Percentiles rank a stretch among this genome's conserved stretches.
These are phyloP conservation scores for Drymodes brunneopygia DNA, from an alignment of 2,113 vertebrate genomes.

Conservation along the genomic window DNA sequence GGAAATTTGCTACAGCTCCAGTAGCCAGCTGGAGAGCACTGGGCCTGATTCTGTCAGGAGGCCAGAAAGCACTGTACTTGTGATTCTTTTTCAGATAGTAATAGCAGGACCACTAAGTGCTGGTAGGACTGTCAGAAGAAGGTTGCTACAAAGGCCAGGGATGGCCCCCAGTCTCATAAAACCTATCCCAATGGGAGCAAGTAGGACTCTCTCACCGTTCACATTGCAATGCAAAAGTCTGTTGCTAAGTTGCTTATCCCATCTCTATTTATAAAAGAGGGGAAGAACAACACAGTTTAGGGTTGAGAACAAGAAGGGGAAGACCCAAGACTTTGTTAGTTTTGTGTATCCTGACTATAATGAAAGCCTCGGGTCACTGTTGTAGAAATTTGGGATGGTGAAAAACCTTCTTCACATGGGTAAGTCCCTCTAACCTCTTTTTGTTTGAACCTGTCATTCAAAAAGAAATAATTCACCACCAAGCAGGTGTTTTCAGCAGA, in stretches of 20 bases:
- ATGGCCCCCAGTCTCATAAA: not conserved
- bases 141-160: not conserved
- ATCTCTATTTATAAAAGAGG: not conserved
- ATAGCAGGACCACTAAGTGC: not conserved
- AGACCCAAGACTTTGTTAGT: not conserved
- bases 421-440: not conserved
- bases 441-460: not conserved
- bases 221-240: not conserved
- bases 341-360: not conserved
- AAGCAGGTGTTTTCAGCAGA: not conserved
- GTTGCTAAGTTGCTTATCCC: not conserved
- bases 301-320: not conserved
- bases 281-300: not conserved
- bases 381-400: not conserved
- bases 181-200: not conserved
- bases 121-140: not conserved
- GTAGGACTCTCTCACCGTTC: not conserved
- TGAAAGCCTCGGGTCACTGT: not conserved
- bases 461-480: not conserved
- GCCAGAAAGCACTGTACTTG: not conserved
- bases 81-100: not conserved
- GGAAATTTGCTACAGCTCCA: not conserved
- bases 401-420: not conserved
- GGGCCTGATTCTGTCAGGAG: not conserved
- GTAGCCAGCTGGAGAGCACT: not conserved